Percentiles rank a stretch among this genome's conserved stretches.
phyloP scores from a whole-genome alignment of 2,888 invertebrate genomes.

The Ectemnius lituratus region DNA sequence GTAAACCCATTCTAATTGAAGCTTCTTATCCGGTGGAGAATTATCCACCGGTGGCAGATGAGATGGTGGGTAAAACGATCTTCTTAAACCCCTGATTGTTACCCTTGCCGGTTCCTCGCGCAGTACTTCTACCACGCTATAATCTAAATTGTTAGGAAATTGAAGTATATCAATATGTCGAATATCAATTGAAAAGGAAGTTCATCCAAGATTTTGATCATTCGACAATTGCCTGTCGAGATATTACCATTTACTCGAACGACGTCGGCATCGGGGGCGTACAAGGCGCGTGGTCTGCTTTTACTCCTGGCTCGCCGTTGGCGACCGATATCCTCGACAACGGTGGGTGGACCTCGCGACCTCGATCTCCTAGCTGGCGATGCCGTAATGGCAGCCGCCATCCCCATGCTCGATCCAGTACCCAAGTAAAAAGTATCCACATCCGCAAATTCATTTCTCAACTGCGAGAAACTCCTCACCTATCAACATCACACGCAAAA shows the following conservation, averaged over 20 bases:
- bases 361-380: slow-evolving; percentile 85
- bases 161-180: not conserved
- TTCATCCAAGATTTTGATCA: too few relatives aligned
- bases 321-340: slow-evolving; percentile 79
- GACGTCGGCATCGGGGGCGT: slow-evolving; percentile 90
- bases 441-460: slow-evolving; percentile 94
- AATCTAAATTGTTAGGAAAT: slow-evolving; percentile 80
- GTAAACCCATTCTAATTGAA: slow-evolving; percentile 97
- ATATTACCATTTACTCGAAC: slow-evolving; percentile 85
- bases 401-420: slow-evolving; percentile 78
- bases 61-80: slow-evolving; percentile 92
- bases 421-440: slow-evolving; percentile 94
- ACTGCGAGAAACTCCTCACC: slow-evolving; percentile 95
- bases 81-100: slow-evolving; percentile 88
- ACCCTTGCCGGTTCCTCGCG: slow-evolving; percentile 92
- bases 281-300: slow-evolving; percentile 90
- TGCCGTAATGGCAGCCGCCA: slow-evolving; percentile 77
- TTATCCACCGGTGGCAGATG: slow-evolving; percentile 92
- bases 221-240: not conserved
- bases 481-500: slow-evolving; percentile 68
- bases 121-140: slow-evolving; percentile 89
- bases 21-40: slow-evolving; percentile 91
- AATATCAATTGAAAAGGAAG: not conserved
- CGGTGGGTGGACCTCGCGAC: slow-evolving; percentile 80
- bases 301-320: slow-evolving; percentile 88